Evolutionary conservation across 2,888 invertebrate genomes (phyloP), one percentile per base, ranked within the genome.

Genomic region (Leptopilina syphax): DNA sequence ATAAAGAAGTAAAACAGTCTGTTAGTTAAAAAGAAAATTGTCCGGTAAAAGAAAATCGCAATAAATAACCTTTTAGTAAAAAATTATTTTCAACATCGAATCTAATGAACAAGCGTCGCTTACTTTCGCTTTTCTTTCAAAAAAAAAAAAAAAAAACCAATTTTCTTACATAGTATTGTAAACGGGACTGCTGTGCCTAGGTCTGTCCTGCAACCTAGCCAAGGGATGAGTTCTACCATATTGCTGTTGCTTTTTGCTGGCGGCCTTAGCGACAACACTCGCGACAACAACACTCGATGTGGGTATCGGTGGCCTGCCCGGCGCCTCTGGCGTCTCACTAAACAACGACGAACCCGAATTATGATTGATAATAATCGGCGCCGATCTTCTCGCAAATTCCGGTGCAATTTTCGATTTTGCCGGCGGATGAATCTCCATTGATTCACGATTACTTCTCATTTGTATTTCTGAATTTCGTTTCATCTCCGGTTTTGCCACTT

Each of bases 221-320:
- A 98, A 94, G 86, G 98, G 98, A 94, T 98, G 98, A 89, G 96
- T 97, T 93, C 97, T 97, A 88, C 98, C 98, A 92, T 97, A 97
- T 92, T 98, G 97, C 90, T 96, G 95, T 92, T 96, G 96, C 92
- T 96, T 95, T 92, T 96, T 96, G 87, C 94, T 95, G 90, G 95
- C 95, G 89, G 95, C 95, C 92, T 95, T 95, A 86, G 95, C 95
- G 88, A 95, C 94, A 87, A 95, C 95, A 89, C 95, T 95, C 82
- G 95, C 94, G 79, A 95, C 94, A 80, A 95, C 94, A 85, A 94
- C 94, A 84, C 94, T 93, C 78, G 94, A 92, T 85, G 93, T 93
- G 84, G 94, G 93, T 3, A 91, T 90, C 13, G 91, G 92, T 47
- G 92, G 91, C 83, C 92, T 88, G 3, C 92, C 91, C 1, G 91